Base-by-base conservation (phyloP, 2,797 vertebrate species). In the Enteromius thamalakanensis region DNA sequence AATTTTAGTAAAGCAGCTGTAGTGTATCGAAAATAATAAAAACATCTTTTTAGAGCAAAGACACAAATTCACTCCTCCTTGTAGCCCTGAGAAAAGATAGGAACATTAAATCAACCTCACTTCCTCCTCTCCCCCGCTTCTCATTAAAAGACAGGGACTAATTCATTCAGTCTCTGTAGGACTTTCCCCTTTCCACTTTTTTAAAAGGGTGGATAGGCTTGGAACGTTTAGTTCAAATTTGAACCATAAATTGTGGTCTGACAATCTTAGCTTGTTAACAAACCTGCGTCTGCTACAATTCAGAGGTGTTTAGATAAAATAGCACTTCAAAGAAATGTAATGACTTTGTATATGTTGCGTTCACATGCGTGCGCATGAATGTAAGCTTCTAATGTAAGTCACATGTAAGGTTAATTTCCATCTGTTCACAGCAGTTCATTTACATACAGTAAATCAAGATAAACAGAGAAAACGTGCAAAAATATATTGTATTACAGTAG, bases 31-130 rank as follows among this genome's bases (percentile, higher is more conserved):
- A 42, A 42, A 80, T 14, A 58, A 21, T 45, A 40, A 4, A 60
- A 21, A 55, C 17, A 9, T 37, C 2, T 65, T 79, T 75, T 51
- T 15, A 68, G 47, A 60, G 34, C 23, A 47, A 14, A 5, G 89
- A 82, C 88, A 78, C 11, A 26, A 87, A 84, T 87, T 84, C 80
- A 78, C 89, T 88, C n/a, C 89, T 45, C 3, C 88, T 90, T 2
- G 7, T 80, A 88, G 86, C 90, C 76, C 67, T 81, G 81, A 84
- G 55, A 60, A 68, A 19, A 81, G 70, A 60, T 51, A 74, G 87
- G 72, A 76, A 85, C 88, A 84, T 83, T 90, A 91, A 89, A 92
- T 92, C 88, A 90, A 88, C 82, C 79, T 78, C 86, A 81, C 84
- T 86, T 88, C 84, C 75, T 85, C 76, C 78, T 87, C 37, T 29